These are phyloP conservation scores for Philhelius pedissequus DNA, from an alignment of 2,888 invertebrate species.

Conservation along the genomic window DNA sequence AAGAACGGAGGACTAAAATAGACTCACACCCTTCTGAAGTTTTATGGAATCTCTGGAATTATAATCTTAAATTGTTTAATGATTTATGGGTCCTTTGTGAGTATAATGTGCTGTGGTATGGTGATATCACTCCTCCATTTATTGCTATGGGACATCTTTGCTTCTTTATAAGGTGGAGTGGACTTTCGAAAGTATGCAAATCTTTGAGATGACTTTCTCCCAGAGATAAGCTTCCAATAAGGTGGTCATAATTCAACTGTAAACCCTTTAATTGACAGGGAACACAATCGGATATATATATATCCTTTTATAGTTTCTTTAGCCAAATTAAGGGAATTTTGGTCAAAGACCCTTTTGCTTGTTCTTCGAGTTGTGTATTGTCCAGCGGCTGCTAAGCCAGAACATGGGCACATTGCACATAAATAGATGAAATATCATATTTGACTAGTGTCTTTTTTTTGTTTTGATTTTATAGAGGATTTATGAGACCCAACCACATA, in stretches of 20 bases:
- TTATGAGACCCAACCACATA: constrained; percentile 22
- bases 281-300: constrained; percentile 2
- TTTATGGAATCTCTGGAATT: neutral
- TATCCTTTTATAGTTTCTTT: constrained; percentile 30
- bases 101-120: neutral
- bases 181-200: constrained; percentile 53
- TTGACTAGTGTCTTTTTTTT: constrained; percentile 13
- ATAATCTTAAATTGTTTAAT: constrained; percentile 60
- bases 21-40: constrained; percentile 1
- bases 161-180: neutral
- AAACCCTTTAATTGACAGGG: constrained; percentile 64
- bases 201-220: constrained; percentile 46
- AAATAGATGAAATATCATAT: constrained; percentile 36
- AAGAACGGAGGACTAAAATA: neutral
- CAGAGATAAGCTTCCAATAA: constrained; percentile 58
- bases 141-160: neutral
- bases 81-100: constrained; percentile 58
- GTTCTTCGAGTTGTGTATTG: neutral
- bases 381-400: too few species aligned
- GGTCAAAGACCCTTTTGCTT: neutral
- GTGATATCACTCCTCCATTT: constrained; percentile 33
- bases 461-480: constrained; percentile 15
- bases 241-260: constrained; percentile 61
- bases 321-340: neutral
- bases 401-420: neutral